A percentile compares a stretch with the other conserved stretches of the same genome.
These are phyloP conservation scores for Nyctibius bracteatus DNA, from an alignment of 2,113 vertebrate species.

Conservation along the genomic window DNA sequence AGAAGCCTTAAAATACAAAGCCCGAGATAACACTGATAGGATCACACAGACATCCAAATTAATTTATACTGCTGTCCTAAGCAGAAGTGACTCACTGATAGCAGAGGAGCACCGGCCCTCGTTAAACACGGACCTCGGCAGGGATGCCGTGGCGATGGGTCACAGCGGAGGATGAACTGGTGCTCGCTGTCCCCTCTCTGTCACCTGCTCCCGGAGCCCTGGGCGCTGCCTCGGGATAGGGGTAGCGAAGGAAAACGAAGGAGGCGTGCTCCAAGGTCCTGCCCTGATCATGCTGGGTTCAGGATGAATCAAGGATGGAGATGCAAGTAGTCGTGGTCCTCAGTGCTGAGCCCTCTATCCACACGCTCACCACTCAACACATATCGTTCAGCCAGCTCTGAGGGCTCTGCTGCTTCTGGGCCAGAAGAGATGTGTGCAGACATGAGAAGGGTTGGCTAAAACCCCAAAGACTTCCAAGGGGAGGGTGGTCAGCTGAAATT, in stretches of 20 bases:
- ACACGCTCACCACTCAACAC: fast-evolving
- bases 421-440: neutral
- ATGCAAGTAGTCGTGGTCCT: fast-evolving
- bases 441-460: neutral
- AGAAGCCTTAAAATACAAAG: neutral
- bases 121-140: neutral
- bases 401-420: neutral
- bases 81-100: neutral
- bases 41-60: conserved; percentile 44
- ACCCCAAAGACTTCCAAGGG: neutral
- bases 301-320: neutral
- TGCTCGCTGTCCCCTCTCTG: fast-evolving
- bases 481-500: neutral
- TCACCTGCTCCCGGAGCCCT: fast-evolving
- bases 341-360: fast-evolving
- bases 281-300: neutral
- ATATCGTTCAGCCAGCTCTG: fast-evolving
- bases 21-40: neutral
- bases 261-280: fast-evolving
- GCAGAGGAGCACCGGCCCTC: neutral
- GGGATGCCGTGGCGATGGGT: neutral
- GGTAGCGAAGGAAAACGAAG: fast-evolving
- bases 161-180: neutral
- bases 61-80: conserved; percentile 14
- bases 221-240: neutral